Percentiles rank a stretch among this genome's conserved stretches.
These are phyloP conservation scores for Diadumene lineata DNA, from an alignment of 92 coral and sea anemone species.

Conservation along the genomic window DNA sequence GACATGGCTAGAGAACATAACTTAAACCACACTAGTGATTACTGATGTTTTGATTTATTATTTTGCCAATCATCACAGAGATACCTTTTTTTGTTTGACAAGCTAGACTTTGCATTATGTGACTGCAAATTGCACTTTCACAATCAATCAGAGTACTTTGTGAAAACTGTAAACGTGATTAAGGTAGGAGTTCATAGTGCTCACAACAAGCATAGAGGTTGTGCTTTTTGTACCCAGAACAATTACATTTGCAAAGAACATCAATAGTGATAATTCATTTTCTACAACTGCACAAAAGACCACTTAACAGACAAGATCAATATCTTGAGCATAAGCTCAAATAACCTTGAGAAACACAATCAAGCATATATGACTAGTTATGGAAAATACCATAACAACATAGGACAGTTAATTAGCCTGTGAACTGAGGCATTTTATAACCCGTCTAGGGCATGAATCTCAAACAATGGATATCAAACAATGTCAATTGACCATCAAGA, in stretches of 20 bases:
- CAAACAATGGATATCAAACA: conserved; percentile 2
- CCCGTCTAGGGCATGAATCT: neutral
- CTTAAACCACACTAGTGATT: too few relatives aligned
- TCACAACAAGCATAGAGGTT: neutral
- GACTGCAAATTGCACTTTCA: too few relatives aligned
- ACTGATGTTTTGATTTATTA: conserved; percentile 14
- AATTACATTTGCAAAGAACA: neutral
- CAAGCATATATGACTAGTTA: neutral
- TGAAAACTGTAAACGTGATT: neutral
- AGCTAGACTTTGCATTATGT: too few relatives aligned
- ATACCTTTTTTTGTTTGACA: too few relatives aligned
- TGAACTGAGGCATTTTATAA: conserved; percentile 11
- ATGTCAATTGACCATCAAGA: neutral
- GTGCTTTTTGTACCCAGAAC: neutral
- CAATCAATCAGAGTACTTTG: too few relatives aligned
- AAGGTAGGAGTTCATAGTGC: neutral
- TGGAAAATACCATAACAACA: neutral
- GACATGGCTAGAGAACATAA: conserved; percentile 20
- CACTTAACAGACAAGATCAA: conserved; percentile 11
- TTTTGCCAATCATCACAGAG: neutral
- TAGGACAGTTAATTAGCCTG: neutral
- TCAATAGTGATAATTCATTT: conserved; percentile 3
- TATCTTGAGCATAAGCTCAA: neutral
- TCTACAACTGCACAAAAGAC: conserved; percentile 3
- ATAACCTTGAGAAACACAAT: conserved; percentile 2